Percentiles rank a stretch among this genome's conserved stretches.
phyloP scores from a whole-genome alignment of 2,113 vertebrate species.

The Ailuropoda melanoleuca region DNA sequence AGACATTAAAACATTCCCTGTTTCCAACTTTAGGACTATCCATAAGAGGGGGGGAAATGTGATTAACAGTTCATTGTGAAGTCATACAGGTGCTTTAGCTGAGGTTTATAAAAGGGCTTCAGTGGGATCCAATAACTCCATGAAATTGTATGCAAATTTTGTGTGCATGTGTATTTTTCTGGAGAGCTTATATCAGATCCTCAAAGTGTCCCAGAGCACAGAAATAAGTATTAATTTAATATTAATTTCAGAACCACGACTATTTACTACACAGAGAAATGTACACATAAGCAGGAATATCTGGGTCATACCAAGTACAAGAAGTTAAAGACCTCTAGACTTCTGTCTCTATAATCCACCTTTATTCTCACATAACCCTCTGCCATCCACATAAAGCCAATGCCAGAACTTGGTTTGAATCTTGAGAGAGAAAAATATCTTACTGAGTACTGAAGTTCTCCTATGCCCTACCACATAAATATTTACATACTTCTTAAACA shows the following conservation, averaged over 20 bases:
- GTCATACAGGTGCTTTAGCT: not conserved
- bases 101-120: not conserved
- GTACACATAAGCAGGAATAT: not conserved
- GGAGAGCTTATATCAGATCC: not conserved
- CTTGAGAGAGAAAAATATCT: not conserved
- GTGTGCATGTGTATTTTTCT: not conserved
- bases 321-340: not conserved
- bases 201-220: not conserved
- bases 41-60: not conserved
- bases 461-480: not conserved
- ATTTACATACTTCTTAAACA: constrained; percentile 38
- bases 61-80: not conserved
- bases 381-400: not conserved
- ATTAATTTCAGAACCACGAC: not conserved
- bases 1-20: not conserved
- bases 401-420: not conserved
- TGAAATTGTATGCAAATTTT: not conserved
- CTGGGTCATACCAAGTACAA: not conserved
- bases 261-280: not conserved
- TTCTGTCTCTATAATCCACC: not conserved
- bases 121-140: not conserved
- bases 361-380: not conserved
- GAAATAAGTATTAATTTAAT: not conserved
- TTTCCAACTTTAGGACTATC: not conserved
- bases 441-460: not conserved